A percentile compares a stretch with the other conserved stretches of the same genome.
phyloP scores from a whole-genome alignment of 2,888 invertebrate species.

The Mythimna vitellina region DNA sequence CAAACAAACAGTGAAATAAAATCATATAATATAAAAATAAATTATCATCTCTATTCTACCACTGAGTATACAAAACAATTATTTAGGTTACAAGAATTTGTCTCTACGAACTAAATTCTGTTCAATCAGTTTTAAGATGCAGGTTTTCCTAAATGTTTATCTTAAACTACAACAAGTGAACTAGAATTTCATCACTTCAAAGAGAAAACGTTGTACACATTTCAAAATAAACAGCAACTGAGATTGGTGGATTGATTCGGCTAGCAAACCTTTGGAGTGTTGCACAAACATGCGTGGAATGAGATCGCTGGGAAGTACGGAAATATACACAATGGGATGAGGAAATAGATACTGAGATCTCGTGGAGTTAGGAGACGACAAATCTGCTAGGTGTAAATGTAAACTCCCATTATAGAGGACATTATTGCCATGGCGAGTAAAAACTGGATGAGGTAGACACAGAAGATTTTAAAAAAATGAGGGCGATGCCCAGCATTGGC shows the following conservation, averaged over 20 bases:
- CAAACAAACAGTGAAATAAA: neutral
- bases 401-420: too few species aligned
- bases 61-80: neutral
- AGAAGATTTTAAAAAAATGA: too few species aligned
- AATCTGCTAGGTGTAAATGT: too few species aligned
- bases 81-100: neutral
- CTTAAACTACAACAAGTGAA: slow-evolving; percentile 2
- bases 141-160: slow-evolving; percentile 39
- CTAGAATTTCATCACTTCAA: slow-evolving; percentile 39
- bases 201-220: slow-evolving; percentile 39
- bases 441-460: too few species aligned
- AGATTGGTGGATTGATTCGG: slow-evolving; percentile 44
- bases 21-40: too few species aligned
- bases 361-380: too few species aligned
- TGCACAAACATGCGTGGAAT: slow-evolving; percentile 53
- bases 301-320: slow-evolving; percentile 18
- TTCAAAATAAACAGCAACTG: slow-evolving; percentile 45
- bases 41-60: neutral
- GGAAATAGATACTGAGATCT: neutral
- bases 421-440: too few species aligned
- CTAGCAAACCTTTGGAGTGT: slow-evolving; percentile 44
- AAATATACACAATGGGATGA: slow-evolving; percentile 38
- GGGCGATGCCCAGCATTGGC: too few species aligned
- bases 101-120: neutral
- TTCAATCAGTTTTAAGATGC: slow-evolving; percentile 21